These are phyloP conservation scores for Knipowitschia caucasica DNA, from an alignment of 2,797 vertebrate species.

Conservation along the genomic window DNA sequence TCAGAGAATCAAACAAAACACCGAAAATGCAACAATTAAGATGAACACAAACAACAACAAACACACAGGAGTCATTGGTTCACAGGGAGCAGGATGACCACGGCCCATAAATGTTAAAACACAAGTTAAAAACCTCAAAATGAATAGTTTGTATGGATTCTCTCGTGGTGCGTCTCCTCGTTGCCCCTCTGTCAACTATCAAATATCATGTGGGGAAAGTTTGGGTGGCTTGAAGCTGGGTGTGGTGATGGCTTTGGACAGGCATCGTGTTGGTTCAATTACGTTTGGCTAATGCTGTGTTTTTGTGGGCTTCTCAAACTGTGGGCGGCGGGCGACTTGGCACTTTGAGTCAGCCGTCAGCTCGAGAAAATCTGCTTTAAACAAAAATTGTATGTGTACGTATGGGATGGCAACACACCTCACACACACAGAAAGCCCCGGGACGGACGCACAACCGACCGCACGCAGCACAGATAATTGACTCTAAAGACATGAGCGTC, in stretches of 20 bases:
- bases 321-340: background rate
- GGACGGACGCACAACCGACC: constrained; percentile 43
- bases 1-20: too few relatives aligned
- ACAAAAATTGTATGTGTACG: too few relatives aligned
- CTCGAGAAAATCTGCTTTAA: constrained; percentile 17
- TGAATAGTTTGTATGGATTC: background rate
- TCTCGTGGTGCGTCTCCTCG: constrained; percentile 28
- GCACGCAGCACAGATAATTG: constrained; percentile 48
- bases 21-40: too few relatives aligned
- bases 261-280: constrained; percentile 50
- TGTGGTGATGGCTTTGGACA: constrained; percentile 57
- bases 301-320: constrained; percentile 58
- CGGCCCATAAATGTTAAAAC: too few relatives aligned
- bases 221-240: constrained; percentile 42
- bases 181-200: constrained; percentile 30
- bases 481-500: constrained; percentile 53
- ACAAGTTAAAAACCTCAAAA: background rate
- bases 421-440: too few relatives aligned
- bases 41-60: too few relatives aligned
- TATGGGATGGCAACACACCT: constrained; percentile 68
- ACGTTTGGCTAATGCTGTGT: constrained; percentile 61
- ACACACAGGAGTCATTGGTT: too few relatives aligned
- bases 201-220: constrained; percentile 52
- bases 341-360: constrained; percentile 35
- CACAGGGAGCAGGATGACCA: too few relatives aligned